Conservation (phyloP, 1,140 invertebrate genomes). For the Gyrodactylus salaris region DNA sequence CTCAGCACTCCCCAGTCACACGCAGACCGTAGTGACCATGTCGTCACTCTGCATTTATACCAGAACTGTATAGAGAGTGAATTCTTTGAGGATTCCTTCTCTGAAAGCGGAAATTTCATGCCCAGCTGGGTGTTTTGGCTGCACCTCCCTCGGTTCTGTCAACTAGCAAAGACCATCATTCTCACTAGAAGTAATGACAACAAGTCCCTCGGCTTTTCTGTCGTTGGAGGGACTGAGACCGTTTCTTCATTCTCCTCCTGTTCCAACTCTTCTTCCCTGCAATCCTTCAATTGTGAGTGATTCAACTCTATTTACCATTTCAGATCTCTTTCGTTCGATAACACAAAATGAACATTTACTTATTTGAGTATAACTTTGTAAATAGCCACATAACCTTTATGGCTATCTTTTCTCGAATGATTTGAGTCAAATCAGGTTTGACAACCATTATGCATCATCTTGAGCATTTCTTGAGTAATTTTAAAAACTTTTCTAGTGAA, state of each 20-base stretch:
- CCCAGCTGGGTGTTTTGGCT: slow-evolving; percentile 26
- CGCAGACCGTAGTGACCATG: neutral
- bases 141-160: slow-evolving; percentile 21
- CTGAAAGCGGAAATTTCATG: slow-evolving; percentile 20
- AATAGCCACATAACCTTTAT: too few relatives aligned
- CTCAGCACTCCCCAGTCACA: slow-evolving; percentile 8
- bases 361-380: too few relatives aligned
- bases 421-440: too few relatives aligned
- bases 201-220: slow-evolving; percentile 23
- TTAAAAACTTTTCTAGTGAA: too few relatives aligned
- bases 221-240: slow-evolving; percentile 23
- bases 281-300: neutral
- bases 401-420: too few relatives aligned
- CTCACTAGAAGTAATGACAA: slow-evolving; percentile 15
- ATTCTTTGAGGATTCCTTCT: slow-evolving; percentile 15
- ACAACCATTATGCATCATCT: too few relatives aligned
- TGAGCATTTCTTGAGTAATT: too few relatives aligned
- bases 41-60: neutral
- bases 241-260: slow-evolving; percentile 8
- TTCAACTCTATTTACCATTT: too few relatives aligned
- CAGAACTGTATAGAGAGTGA: neutral
- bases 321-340: too few relatives aligned
- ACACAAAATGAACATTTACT: too few relatives aligned
- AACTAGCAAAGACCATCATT: slow-evolving; percentile 21
- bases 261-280: neutral